Conservation (phyloP, 2,888 invertebrate genomes). For the Teleiodes luculella region DNA sequence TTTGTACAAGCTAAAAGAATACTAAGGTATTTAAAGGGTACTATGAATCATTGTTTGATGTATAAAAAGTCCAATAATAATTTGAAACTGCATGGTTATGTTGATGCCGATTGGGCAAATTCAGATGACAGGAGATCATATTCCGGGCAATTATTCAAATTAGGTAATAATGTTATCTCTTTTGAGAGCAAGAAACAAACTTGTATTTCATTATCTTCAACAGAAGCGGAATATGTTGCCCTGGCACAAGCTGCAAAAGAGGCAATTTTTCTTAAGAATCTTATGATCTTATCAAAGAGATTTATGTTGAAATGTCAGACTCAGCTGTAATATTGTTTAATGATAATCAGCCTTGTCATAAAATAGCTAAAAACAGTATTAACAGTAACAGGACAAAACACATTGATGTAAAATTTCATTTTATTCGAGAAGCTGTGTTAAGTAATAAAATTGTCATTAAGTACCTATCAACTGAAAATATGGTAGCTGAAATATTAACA, state of each 20-base stretch:
- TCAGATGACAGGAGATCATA: constrained; percentile 21
- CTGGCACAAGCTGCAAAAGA: not conserved
- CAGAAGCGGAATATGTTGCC: not conserved
- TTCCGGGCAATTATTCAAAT: constrained; percentile 24
- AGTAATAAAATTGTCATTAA: not conserved
- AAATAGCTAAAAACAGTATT: not conserved
- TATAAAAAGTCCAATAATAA: constrained; percentile 7
- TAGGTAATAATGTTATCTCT: constrained; percentile 12
- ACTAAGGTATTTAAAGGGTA: constrained; percentile 27
- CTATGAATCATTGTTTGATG: constrained; percentile 16
- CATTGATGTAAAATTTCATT: not conserved
- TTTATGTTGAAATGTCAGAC: not conserved
- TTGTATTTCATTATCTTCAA: constrained; percentile 18
- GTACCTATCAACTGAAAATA: not conserved
- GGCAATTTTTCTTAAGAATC: not conserved
- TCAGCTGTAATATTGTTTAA: not conserved
- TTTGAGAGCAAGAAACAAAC: constrained; percentile 22
- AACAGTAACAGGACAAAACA: not conserved
- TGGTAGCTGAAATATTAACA: not conserved
- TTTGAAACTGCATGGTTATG: constrained; percentile 10
- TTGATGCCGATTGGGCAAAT: constrained; percentile 25
- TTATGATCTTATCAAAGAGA: too few relatives aligned
- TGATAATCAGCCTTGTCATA: not conserved
- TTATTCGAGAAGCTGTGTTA: not conserved
- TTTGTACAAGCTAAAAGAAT: constrained; percentile 28